Base-by-base conservation (phyloP, 1,140 invertebrate genomes). In the Zelostemma sp. region DNA sequence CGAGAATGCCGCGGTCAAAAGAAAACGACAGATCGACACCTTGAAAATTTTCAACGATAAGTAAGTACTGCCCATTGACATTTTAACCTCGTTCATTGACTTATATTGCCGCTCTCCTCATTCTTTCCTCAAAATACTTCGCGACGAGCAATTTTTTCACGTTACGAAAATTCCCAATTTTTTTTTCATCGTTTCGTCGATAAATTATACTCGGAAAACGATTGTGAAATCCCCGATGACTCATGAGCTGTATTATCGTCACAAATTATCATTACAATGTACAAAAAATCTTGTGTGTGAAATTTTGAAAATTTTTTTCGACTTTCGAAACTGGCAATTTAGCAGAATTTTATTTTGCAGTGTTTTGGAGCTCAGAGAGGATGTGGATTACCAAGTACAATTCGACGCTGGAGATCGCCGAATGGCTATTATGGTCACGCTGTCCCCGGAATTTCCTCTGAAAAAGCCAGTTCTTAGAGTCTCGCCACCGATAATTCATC, bases 391-490 rank as follows among this genome's bases (percentile, higher is more conserved):
- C 79, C 88, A 89, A 73, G 86, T 93, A 18, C 87, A 89, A 76
- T 93, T 93, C 75, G 77, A 81, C 50, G 87, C 89, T 49, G 88
- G 88, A 41, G 86, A 87, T 8, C 88, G 86, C 58, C 86, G 88
- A 73, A 89, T 93, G 80, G 86, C 86, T 58, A 81, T 93, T 70
- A 87, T 88, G 75, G 88, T 93, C 14, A 83, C 88, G 8, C 72
- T 93, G 47, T 82, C 87, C 11, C 86, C 88, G 8, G 89, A 93
- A 58, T 93, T 93, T 85, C 92, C 92, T 35, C 86, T 90, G 75
- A 90, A 92, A 73, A 92, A 91, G 72, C 92, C 92, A 21, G 85
- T 88, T 25, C 87, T 93, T 46, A 88, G 87, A 73, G 86, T 93
- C 16, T 88, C 87, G 49, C 92, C 92, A 1, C 77, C 85, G 11